These are phyloP conservation scores for Phragmatobia fuliginosa DNA, from an alignment of 2,888 invertebrate genomes.

Conservation along the genomic window DNA sequence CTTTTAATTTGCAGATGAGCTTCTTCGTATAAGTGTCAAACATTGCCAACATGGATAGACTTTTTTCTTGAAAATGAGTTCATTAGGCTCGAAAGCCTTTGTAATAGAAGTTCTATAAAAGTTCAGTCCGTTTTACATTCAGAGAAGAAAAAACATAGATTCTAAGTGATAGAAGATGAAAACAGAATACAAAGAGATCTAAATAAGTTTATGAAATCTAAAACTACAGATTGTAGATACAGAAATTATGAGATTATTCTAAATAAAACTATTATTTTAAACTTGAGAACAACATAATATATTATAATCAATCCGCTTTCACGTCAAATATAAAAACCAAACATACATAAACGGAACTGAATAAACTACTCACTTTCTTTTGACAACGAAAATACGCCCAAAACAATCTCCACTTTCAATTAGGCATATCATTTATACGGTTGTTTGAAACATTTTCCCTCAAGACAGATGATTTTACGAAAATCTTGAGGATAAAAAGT, in stretches of 20 bases:
- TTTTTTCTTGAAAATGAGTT: background rate
- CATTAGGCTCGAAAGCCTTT: too few species aligned
- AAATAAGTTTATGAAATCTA: background rate
- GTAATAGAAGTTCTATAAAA: background rate
- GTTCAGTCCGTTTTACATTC: background rate
- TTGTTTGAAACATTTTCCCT: conserved; percentile 26
- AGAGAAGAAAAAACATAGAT: background rate
- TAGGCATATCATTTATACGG: conserved; percentile 24
- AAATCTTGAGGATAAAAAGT: conserved; percentile 54
- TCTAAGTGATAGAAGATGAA: background rate
- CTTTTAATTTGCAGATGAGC: background rate
- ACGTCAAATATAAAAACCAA: background rate
- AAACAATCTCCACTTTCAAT: conserved; percentile 19
- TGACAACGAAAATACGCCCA: background rate
- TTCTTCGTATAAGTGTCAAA: background rate
- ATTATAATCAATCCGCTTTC: too few species aligned
- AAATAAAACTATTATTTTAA: background rate
- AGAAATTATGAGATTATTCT: background rate
- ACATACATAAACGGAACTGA: background rate
- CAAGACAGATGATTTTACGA: conserved; percentile 42
- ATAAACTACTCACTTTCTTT: conserved; percentile 2
- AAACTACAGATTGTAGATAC: background rate
- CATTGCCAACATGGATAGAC: background rate
- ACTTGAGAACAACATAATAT: background rate
- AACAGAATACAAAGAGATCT: background rate